Conservation (phyloP, 1,140 invertebrate species). For the Saccostrea echinata region DNA sequence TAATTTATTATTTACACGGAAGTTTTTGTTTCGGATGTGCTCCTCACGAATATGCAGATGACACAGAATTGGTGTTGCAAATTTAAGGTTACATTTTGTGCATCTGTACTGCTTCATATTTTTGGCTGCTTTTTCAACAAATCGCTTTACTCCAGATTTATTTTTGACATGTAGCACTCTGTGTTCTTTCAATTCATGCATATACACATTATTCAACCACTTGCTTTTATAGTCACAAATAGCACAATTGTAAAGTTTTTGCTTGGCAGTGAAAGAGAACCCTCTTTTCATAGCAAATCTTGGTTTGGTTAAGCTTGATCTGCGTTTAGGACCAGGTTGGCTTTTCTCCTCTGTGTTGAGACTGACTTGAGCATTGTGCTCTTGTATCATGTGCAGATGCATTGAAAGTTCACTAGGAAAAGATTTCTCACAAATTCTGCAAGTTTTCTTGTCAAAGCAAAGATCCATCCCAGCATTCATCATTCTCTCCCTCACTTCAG, state of each 20-base stretch:
- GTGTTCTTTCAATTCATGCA: slow-evolving; percentile 89
- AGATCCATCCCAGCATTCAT: slow-evolving; percentile 60
- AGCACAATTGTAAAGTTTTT: slow-evolving; percentile 91
- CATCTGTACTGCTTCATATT: slow-evolving; percentile 66
- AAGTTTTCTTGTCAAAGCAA: slow-evolving; percentile 72
- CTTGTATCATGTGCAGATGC: slow-evolving; percentile 83
- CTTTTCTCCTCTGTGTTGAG: slow-evolving; percentile 67
- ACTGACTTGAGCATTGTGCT: slow-evolving; percentile 79
- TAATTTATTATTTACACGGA: slow-evolving; percentile 57
- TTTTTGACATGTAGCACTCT: slow-evolving; percentile 44
- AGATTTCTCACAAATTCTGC: slow-evolving; percentile 81
- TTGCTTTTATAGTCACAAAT: slow-evolving; percentile 94
- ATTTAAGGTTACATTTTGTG: slow-evolving; percentile 71
- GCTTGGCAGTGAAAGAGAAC: slow-evolving; percentile 66
- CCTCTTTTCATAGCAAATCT: slow-evolving; percentile 63
- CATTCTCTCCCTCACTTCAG: slow-evolving; percentile 51
- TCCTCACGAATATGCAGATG: slow-evolving; percentile 63
- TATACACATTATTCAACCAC: slow-evolving; percentile 92
- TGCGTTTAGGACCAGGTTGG: slow-evolving; percentile 44
- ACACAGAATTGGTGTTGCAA: slow-evolving; percentile 69
- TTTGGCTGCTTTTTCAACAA: slow-evolving; percentile 75
- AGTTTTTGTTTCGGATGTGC: slow-evolving; percentile 64
- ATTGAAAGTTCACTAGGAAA: slow-evolving; percentile 81
- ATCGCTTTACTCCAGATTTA: slow-evolving; percentile 59
- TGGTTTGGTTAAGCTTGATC: slow-evolving; percentile 54